These are phyloP conservation scores for Cynopterus sphinx DNA, from an alignment of 2,797 vertebrate species.

Conservation along the genomic window DNA sequence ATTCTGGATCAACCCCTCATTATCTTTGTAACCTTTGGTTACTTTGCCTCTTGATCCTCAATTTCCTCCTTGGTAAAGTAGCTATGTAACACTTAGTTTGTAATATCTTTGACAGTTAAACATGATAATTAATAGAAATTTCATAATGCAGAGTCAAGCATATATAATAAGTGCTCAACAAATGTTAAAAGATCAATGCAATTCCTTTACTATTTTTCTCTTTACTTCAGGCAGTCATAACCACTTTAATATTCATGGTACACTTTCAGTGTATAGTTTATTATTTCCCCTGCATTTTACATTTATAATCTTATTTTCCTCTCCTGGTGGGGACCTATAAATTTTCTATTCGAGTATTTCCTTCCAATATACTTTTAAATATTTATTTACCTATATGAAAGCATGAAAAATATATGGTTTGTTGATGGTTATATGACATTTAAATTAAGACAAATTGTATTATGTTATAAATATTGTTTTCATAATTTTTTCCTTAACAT, in stretches of 20 bases:
- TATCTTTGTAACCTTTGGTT: background rate
- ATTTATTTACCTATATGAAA: conserved; percentile 25
- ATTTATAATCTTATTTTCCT: conserved; percentile 51
- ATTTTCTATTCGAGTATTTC: conserved; percentile 61
- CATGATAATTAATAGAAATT: background rate
- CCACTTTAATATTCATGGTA: conserved; percentile 4
- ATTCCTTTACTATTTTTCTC: background rate
- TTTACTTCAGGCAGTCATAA: background rate
- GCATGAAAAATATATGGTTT: conserved; percentile 39
- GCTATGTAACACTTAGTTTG: background rate
- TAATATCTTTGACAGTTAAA: background rate
- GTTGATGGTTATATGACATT: background rate
- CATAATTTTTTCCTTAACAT: background rate
- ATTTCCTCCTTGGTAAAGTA: background rate
- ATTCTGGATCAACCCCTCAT: background rate
- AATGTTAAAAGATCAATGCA: background rate
- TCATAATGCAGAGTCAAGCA: background rate
- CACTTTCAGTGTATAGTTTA: conserved; percentile 17
- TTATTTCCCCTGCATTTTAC: conserved; percentile 42
- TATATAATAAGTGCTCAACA: background rate
- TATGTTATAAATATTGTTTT: conserved; percentile 32
- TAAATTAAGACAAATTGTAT: conserved; percentile 19
- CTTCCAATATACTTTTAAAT: conserved; percentile 13
- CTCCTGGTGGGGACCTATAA: background rate
- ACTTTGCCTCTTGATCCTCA: background rate